Evolutionary conservation across 1,140 invertebrate species (phyloP).

Genomic region (Ladona fulva): DNA sequence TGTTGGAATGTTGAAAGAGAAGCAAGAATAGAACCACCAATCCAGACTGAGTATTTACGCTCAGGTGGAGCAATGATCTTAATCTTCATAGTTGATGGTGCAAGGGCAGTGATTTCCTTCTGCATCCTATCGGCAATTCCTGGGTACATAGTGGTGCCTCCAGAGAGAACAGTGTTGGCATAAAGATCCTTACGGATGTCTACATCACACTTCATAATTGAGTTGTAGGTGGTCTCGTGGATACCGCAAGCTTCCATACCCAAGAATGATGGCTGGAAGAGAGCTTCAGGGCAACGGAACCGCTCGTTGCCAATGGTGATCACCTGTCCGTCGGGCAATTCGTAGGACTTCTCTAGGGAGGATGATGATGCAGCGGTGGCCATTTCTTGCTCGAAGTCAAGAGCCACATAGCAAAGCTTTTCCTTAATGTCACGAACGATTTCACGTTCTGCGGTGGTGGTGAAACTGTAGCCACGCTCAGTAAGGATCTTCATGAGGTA

Average conservation of each 20-base stretch:
- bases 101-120: conserved; percentile 66
- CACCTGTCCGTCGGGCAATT: conserved; percentile 90
- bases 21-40: conserved; percentile 76
- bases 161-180: conserved; percentile 91
- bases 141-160: conserved; percentile 95
- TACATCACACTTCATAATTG: conserved; percentile 94
- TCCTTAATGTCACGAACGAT: conserved; percentile 94
- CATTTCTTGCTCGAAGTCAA: conserved; percentile 93
- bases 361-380: conserved; percentile 83
- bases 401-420: conserved; percentile 82
- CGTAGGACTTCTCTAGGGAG: conserved; percentile 88
- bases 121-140: conserved; percentile 74
- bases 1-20: conserved; percentile 84
- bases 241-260: conserved; percentile 93
- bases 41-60: conserved; percentile 78
- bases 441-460: conserved; percentile 91
- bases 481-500: conserved; percentile 95
- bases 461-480: conserved; percentile 93
- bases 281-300: conserved; percentile 94
- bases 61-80: conserved; percentile 80
- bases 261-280: conserved; percentile 92
- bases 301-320: conserved; percentile 94
- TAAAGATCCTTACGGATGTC: conserved; percentile 92
- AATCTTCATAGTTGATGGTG: conserved; percentile 67
- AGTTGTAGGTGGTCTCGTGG: conserved; percentile 92